Evolutionary conservation across 2,797 vertebrate genomes (phyloP).

Genomic region (Hydrophis major): DNA sequence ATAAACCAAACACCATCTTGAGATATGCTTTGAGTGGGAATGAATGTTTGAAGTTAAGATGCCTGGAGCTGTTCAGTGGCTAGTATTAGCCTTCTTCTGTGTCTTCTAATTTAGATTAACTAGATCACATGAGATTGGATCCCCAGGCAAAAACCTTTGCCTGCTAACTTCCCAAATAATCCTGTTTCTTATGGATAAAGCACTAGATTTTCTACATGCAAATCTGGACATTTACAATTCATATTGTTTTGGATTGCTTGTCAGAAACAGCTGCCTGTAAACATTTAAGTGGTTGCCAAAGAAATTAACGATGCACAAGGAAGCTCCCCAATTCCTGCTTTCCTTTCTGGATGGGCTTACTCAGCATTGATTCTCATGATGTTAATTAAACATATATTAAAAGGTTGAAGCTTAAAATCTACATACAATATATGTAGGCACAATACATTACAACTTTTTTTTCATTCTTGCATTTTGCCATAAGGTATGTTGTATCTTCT

Average conservation of each 20-base stretch:
- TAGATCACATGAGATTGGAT: no score
- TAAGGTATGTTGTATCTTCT: neutral
- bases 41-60: neutral
- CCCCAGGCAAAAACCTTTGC: neutral
- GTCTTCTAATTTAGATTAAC: neutral
- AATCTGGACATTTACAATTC: neutral
- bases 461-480: neutral
- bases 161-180: neutral
- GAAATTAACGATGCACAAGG: no score
- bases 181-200: neutral
- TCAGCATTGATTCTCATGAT: neutral
- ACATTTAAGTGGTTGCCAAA: neutral
- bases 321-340: neutral
- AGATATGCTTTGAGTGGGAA: neutral
- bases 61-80: neutral
- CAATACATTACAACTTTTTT: neutral
- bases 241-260: neutral
- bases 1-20: neutral
- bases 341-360: neutral
- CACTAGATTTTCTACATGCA: neutral
- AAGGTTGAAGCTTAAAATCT: neutral
- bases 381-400: neutral
- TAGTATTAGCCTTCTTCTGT: neutral
- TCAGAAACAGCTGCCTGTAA: neutral
- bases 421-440: neutral